Base-by-base conservation (phyloP, 2,113 vertebrate genomes). In the Lepus americanus region DNA sequence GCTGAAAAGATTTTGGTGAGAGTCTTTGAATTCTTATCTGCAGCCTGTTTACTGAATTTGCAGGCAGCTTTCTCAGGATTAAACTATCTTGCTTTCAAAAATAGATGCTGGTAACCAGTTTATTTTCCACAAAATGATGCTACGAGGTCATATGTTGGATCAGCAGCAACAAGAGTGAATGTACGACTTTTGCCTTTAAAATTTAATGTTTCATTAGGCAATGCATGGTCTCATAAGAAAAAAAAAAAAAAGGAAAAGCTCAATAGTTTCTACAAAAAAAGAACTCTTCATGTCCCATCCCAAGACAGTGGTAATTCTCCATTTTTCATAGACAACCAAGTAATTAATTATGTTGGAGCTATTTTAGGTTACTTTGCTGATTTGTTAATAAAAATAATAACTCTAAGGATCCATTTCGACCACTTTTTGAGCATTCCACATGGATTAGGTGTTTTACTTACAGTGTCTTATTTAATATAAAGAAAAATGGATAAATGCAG, bases 21-120 rank as follows among this genome's bases (percentile, higher is more conserved):
- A 89, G 90, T 78, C 92, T 97, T 97, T 95, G 94, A 95, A 78
- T 95, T 94, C 95, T 98, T 97, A 97, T 97, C 96, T 96, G 72
- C 49, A 79, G 83, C n/a, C 14, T 95, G 96, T 97, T 95, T 96
- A 93, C 36, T 96, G 95, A 93, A 95, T 97, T 96, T 94, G 94
- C 81, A 87, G 86, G 84, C 16, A 83, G 95, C 90, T 97, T 92
- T 80, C 14, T 89, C 49, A 69, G 72, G 89, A 96, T 97, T 84
- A 96, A 95, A 83, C 55, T 92, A 64, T 53, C 86, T 83, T 97
- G 96, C 92, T 95, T 97, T 90, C 3, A 92, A 92, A 92, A 89
- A 84, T 78, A 92, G 66, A 72, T 39, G 17, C 63, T 74, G n/a
- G 94, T 87, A 97, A 80, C 66, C 63, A 55, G 51, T 80, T 96